Percentiles rank a stretch among this genome's conserved stretches.
These are phyloP conservation scores for Albula goreensis DNA, from an alignment of 2,113 vertebrate species.

Conservation along the genomic window DNA sequence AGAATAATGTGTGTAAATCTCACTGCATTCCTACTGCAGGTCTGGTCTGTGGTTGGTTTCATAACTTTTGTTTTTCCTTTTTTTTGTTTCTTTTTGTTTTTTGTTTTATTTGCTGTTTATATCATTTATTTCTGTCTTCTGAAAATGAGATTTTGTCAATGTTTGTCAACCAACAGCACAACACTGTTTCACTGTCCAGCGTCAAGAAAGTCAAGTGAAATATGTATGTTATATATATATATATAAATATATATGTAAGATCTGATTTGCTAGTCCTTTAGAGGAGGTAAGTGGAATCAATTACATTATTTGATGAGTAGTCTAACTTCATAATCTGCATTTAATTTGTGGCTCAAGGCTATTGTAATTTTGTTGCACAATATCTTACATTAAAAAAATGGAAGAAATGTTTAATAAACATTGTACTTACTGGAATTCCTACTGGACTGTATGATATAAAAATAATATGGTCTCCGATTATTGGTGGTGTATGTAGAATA, in stretches of 20 bases:
- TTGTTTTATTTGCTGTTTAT: slow-evolving; percentile 75
- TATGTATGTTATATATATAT: slow-evolving; percentile 56
- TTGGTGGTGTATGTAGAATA: slow-evolving; percentile 60
- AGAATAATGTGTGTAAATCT: slow-evolving; percentile 72
- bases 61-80: slow-evolving; percentile 57
- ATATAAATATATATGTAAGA: slow-evolving; percentile 80
- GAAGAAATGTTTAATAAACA: slow-evolving; percentile 96
- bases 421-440: slow-evolving; percentile 75
- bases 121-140: slow-evolving; percentile 82
- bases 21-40: slow-evolving; percentile 89
- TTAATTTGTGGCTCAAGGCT: slow-evolving; percentile 89
- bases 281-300: slow-evolving; percentile 78
- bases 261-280: slow-evolving; percentile 89
- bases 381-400: slow-evolving; percentile 84
- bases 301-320: slow-evolving; percentile 82
- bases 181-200: slow-evolving; percentile 85
- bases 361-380: slow-evolving; percentile 33
- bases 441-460: slow-evolving; percentile 85
- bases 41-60: slow-evolving; percentile 84
- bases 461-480: slow-evolving; percentile 70
- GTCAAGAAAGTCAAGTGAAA: slow-evolving; percentile 82
- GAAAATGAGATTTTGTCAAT: slow-evolving; percentile 86
- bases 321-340: slow-evolving; percentile 87
- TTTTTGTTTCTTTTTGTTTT: slow-evolving; percentile 47
- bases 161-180: slow-evolving; percentile 82